Conservation (phyloP, 1,140 invertebrate genomes). For the Leptinotarsa undecemlineata region DNA sequence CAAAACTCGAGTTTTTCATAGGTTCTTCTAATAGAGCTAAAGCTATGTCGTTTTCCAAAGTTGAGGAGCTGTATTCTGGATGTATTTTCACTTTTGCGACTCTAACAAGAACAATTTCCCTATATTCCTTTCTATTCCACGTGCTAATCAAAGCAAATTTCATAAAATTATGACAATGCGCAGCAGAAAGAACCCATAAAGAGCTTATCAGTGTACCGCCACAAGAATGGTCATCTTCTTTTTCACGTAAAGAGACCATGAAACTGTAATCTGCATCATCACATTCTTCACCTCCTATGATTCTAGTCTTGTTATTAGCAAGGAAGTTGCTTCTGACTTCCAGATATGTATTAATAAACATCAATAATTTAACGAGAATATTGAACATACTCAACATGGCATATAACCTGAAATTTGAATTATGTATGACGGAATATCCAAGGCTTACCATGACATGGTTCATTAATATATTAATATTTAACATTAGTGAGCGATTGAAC, state of each 20-base stretch:
- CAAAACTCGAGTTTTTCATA: neutral
- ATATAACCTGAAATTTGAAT: no score
- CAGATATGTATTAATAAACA: no score
- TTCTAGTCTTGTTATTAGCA: neutral
- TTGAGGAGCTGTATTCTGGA: neutral
- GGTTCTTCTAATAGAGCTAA: constrained; percentile 14
- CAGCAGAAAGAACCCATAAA: neutral
- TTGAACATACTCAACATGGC: no score
- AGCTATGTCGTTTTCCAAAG: constrained; percentile 25
- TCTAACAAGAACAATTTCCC: neutral
- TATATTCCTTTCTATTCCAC: neutral
- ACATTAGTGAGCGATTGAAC: no score
- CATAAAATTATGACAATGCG: neutral
- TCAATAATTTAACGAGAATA: no score
- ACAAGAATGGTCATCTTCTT: neutral
- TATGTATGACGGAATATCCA: no score
- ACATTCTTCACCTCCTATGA: constrained; percentile 2
- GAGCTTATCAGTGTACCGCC: neutral
- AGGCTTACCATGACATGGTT: no score
- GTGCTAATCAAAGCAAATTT: neutral
- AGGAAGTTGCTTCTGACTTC: no score
- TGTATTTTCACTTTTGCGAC: neutral
- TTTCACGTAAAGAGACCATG: neutral
- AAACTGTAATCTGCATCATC: neutral
- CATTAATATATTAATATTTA: no score